Evolutionary conservation across 1,140 invertebrate genomes (phyloP).

Genomic region (Drosophila parvula): DNA sequence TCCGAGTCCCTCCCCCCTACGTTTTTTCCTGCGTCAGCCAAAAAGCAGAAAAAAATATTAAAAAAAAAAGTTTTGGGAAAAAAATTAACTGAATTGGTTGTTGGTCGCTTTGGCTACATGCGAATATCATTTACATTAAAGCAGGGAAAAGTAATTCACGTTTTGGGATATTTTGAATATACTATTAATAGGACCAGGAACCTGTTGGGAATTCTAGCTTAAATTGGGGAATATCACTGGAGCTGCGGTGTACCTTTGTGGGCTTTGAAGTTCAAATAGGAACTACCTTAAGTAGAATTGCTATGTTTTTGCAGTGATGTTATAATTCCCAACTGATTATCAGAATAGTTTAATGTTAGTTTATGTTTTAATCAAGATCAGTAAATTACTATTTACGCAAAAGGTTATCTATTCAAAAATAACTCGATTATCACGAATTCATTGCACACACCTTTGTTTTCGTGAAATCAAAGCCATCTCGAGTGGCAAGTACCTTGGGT

Average conservation of each 20-base stretch:
- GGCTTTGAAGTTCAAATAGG: no score
- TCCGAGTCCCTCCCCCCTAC: slow-evolving; percentile 3
- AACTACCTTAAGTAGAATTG: no score
- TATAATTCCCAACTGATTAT: no score
- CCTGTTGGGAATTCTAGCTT: neutral
- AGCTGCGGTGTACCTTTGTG: no score
- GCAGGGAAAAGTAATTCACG: neutral
- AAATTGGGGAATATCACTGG: neutral
- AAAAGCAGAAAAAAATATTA: slow-evolving; percentile 33
- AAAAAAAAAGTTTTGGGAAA: slow-evolving; percentile 33
- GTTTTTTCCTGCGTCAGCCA: slow-evolving; percentile 64
- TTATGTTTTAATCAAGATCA: no score
- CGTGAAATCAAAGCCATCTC: neutral
- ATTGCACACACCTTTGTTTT: neutral
- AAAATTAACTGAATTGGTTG: slow-evolving; percentile 16
- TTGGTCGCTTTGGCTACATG: slow-evolving; percentile 15
- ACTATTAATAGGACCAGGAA: no score
- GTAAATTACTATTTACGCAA: neutral
- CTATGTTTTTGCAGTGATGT: no score
- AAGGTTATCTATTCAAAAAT: neutral
- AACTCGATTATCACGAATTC: neutral
- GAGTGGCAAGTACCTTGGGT: slow-evolving; percentile 2
- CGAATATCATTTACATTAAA: slow-evolving; percentile 32
- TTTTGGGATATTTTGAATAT: neutral
- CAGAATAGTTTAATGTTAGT: no score